Conservation (phyloP, 2,113 vertebrate species). For the Platysternon megacephalum region DNA sequence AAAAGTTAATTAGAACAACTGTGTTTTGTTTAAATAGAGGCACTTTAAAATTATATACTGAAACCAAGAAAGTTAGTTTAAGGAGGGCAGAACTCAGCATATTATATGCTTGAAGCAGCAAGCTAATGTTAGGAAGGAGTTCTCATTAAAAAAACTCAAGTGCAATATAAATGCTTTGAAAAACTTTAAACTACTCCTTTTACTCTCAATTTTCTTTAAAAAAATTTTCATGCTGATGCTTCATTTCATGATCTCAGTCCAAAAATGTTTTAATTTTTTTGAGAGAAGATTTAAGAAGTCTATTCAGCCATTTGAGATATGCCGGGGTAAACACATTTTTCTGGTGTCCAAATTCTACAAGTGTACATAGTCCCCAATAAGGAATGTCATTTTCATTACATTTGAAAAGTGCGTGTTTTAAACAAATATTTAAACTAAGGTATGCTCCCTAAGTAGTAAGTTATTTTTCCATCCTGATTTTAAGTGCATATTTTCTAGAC, state of each 20-base stretch:
- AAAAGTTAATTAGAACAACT: not conserved
- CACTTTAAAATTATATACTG: slow-evolving; percentile 23
- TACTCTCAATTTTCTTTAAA: not conserved
- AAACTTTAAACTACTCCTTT: not conserved
- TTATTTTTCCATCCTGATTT: not conserved
- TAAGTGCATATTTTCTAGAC: not conserved
- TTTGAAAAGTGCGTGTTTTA: not conserved
- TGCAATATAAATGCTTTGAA: too few relatives aligned
- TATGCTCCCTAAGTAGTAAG: not conserved
- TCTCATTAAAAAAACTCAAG: not conserved
- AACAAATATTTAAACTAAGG: slow-evolving; percentile 18
- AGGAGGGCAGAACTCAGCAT: not conserved
- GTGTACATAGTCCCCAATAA: not conserved
- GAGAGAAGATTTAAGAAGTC: not conserved
- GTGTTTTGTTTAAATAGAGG: slow-evolving; percentile 28
- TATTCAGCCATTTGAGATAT: not conserved
- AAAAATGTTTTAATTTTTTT: not conserved
- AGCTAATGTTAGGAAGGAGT: not conserved
- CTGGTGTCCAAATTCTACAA: not conserved
- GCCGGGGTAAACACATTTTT: not conserved
- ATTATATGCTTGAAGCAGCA: not conserved
- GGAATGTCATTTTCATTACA: not conserved
- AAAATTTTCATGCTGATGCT: not conserved
- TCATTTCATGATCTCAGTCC: not conserved
- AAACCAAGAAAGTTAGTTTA: slow-evolving; percentile 32